Percentiles rank a stretch among this genome's conserved stretches.
phyloP scores from a whole-genome alignment of 1,140 invertebrate species.

The Rhagoletis zephyria region DNA sequence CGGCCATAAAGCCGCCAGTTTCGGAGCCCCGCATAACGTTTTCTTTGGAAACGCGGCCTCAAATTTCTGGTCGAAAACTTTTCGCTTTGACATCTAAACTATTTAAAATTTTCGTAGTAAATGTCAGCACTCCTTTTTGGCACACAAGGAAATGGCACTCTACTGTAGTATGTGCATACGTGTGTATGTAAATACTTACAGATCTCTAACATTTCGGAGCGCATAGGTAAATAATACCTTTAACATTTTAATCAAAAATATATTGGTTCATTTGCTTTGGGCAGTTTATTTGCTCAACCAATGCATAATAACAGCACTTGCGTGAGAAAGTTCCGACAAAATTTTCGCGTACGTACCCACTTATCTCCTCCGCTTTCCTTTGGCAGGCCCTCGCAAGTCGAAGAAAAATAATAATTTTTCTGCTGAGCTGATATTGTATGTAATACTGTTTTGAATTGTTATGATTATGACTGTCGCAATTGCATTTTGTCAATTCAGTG shows the following conservation, averaged over 20 bases:
- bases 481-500: constrained; percentile 35
- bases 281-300: background rate
- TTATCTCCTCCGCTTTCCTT: background rate
- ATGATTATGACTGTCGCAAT: background rate
- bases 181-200: too few species aligned
- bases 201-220: too few species aligned
- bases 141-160: too few species aligned
- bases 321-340: background rate
- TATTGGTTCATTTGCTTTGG: background rate
- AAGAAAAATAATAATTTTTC: background rate
- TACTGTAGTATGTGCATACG: too few species aligned
- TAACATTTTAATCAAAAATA: background rate
- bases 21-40: too few species aligned
- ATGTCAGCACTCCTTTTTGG: too few species aligned
- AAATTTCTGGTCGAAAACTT: too few species aligned
- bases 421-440: background rate
- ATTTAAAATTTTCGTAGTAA: too few species aligned
- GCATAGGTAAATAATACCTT: background rate
- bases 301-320: constrained; percentile 28
- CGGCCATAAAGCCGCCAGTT: too few species aligned
- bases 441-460: constrained; percentile 18
- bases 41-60: too few species aligned
- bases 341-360: background rate
- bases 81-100: too few species aligned
- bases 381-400: background rate